Conservation (phyloP, 2,113 vertebrate genomes). For the Phylloscopus trochiloides region DNA sequence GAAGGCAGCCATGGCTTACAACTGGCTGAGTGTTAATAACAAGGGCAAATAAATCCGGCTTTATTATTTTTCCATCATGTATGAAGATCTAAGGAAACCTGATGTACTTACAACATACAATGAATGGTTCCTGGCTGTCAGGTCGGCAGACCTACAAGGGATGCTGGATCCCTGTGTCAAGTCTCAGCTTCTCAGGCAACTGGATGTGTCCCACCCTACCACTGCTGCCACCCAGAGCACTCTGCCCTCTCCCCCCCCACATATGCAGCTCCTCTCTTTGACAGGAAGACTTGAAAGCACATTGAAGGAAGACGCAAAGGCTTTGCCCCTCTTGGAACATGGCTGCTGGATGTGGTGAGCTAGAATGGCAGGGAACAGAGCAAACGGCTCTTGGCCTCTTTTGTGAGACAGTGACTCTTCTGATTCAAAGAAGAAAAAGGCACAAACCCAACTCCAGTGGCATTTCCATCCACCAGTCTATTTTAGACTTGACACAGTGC, state of each 20-base stretch:
- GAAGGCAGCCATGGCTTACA: background rate
- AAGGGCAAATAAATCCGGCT: background rate
- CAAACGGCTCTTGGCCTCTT: background rate
- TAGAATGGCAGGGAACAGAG: background rate
- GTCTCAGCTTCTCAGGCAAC: background rate
- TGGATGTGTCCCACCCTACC: background rate
- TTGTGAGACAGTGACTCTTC: background rate
- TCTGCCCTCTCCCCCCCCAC: background rate
- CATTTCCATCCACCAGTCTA: background rate
- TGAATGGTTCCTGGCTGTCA: background rate
- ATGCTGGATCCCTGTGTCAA: background rate
- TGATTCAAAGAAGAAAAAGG: background rate
- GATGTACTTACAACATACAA: background rate
- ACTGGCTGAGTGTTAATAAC: background rate
- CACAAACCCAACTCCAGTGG: background rate
- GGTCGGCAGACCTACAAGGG: background rate
- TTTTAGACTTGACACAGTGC: accelerated
- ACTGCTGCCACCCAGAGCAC: background rate
- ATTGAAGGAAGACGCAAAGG: background rate
- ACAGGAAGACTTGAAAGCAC: background rate
- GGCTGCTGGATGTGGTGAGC: background rate
- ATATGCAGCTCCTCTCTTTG: background rate
- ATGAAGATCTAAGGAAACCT: background rate
- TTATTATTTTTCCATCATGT: background rate
- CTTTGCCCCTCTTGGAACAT: background rate